Base-by-base conservation (phyloP, 2,888 invertebrate genomes). In the Celastrina argiolus region DNA sequence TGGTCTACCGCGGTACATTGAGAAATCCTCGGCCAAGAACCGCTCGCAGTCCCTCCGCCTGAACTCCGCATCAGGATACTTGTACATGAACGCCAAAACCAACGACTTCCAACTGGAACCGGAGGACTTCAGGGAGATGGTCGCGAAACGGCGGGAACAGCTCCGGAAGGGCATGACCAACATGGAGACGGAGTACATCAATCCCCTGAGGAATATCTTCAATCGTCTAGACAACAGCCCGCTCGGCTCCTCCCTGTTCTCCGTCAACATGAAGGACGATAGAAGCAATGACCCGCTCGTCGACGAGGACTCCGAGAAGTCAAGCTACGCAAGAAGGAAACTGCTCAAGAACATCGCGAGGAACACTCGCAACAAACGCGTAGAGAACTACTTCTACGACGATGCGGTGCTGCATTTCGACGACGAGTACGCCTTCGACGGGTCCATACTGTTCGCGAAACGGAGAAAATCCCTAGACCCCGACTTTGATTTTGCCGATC, bases 101-200 rank as follows among this genome's bases (percentile, higher is more conserved):
- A 89, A 90, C 73, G 92, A 92, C 63, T 92, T 92, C 76, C 87
- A 89, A 74, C 71, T 92, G 51, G 89, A 92, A 63, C 85, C 91
- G 0, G 87, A 89, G 16, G 92, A 92, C 66, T 90, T 91, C 69
- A 81, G 86, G 64, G 91, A 91, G 66, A 84, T 91, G 28, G 88
- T 91, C 1, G 81, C 89, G 0, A 90, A 89, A 63, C 72, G 92
- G 66, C 79, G 90, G 0, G 88, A 90, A 61, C 91, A 92, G 42
- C 75, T 92, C 0, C 78, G 86, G 0, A 77, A 81, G 58, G 90
- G 90, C 1, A 90, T 91, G 87, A 81, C 82, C 73, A 81, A 80
- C 76, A 84, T 85, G 66, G 86, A 89, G 12, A 76, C 83, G 63
- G 82, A 81, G 18, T 87, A 83, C 66, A 66, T 84, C 2, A 75